Percentiles rank a stretch among this genome's conserved stretches.
Conservation (phyloP, 2,888 invertebrate genomes). For the Drosophila testacea region DNA sequence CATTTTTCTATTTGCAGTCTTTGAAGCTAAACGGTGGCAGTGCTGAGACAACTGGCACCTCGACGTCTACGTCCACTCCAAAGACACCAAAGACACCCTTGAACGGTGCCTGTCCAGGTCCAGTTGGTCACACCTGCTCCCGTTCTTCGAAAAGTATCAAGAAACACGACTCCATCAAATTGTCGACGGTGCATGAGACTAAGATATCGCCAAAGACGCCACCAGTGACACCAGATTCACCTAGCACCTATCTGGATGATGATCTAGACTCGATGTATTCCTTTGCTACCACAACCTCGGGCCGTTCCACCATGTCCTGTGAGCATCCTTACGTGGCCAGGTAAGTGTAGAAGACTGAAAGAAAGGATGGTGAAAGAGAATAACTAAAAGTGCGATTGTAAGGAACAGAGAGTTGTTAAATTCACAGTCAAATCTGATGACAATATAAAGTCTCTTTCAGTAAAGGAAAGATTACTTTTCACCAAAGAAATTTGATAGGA, state of each 20-base stretch:
- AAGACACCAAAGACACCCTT: constrained; percentile 86
- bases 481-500: too few species aligned
- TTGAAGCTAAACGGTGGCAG: constrained; percentile 83
- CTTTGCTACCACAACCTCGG: constrained; percentile 92
- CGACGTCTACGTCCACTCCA: constrained; percentile 64
- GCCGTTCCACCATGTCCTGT: constrained; percentile 89
- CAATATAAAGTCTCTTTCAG: neutral
- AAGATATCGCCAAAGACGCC: constrained; percentile 87
- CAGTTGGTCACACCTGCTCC: constrained; percentile 53
- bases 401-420: neutral
- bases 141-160: constrained; percentile 17
- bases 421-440: neutral
- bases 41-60: constrained; percentile 58
- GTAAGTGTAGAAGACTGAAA: constrained; percentile 57
- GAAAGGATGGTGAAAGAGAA: neutral
- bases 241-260: constrained; percentile 87
- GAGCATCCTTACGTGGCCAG: constrained; percentile 93
- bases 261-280: constrained; percentile 92
- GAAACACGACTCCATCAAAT: constrained; percentile 39
- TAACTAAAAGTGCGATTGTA: neutral
- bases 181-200: constrained; percentile 77
- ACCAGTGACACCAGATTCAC: constrained; percentile 88
- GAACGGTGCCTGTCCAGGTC: constrained; percentile 21
- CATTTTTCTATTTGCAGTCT: constrained; percentile 79
- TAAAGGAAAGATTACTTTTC: neutral